Evolutionary conservation across 2,888 invertebrate species (phyloP).

Genomic region (Omphaloscelis lunosa): DNA sequence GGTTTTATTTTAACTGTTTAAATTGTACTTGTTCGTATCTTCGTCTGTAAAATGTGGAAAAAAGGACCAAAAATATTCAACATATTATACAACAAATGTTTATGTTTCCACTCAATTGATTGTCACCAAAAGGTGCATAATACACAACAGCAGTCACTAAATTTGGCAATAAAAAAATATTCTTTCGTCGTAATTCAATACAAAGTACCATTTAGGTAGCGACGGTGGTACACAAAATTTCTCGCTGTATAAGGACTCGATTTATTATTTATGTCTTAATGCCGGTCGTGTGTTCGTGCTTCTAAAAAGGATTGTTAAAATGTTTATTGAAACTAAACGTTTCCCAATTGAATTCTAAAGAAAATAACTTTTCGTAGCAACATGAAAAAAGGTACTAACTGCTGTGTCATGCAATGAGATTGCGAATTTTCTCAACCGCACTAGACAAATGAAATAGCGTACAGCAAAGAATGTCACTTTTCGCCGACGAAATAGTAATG

Average conservation of each 20-base stretch:
- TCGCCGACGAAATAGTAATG: slow-evolving; percentile 31
- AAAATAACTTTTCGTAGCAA: neutral
- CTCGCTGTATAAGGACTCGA: slow-evolving; percentile 31
- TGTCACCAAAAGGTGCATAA: slow-evolving; percentile 50
- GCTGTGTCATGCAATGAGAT: slow-evolving; percentile 34
- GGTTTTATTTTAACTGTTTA: no score
- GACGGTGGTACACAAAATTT: slow-evolving; percentile 42
- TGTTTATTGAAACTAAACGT: slow-evolving; percentile 6
- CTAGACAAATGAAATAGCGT: slow-evolving; percentile 51
- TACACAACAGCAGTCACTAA: slow-evolving; percentile 58
- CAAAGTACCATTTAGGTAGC: slow-evolving; percentile 58
- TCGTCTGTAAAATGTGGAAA: neutral
- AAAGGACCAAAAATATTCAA: slow-evolving; percentile 12
- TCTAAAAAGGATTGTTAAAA: slow-evolving; percentile 24
- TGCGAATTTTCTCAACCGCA: slow-evolving; percentile 11
- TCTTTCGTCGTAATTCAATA: slow-evolving; percentile 60
- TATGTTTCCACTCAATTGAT: slow-evolving; percentile 46
- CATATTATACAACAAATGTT: slow-evolving; percentile 15
- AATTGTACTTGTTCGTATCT: no score
- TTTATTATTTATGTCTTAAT: slow-evolving; percentile 47
- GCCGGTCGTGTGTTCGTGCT: slow-evolving; percentile 15
- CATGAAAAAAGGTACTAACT: slow-evolving; percentile 24
- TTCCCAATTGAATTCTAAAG: slow-evolving; percentile 24
- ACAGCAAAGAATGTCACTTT: slow-evolving; percentile 29
- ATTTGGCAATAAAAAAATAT: slow-evolving; percentile 61